A percentile compares a stretch with the other conserved stretches of the same genome.
phyloP scores from a whole-genome alignment of 2,113 vertebrate species.

The Drymodes brunneopygia region DNA sequence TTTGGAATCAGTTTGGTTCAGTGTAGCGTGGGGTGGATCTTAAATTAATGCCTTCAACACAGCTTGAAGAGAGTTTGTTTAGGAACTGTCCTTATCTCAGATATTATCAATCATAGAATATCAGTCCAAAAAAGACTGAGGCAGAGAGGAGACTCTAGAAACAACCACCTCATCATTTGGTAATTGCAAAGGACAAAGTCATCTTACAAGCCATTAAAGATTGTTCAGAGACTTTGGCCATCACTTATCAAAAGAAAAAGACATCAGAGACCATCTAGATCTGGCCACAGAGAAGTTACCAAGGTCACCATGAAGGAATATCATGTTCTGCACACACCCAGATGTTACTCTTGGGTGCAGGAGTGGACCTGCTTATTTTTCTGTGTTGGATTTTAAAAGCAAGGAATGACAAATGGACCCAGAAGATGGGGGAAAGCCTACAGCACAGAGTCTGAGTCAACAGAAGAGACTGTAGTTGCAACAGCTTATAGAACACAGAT shows the following conservation, averaged over 20 bases:
- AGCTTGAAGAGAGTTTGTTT: neutral
- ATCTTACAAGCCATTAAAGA: neutral
- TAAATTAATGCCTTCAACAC: neutral
- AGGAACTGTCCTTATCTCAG: neutral
- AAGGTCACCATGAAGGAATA: neutral
- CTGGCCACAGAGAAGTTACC: neutral
- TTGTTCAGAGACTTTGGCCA: neutral
- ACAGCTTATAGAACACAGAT: neutral
- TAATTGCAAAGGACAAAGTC: neutral
- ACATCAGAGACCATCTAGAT: neutral
- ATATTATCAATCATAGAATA: neutral
- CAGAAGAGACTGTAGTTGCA: neutral
- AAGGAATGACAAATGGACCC: neutral
- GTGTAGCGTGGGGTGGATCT: neutral
- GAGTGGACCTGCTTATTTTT: neutral
- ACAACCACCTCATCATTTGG: neutral
- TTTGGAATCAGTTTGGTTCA: neutral
- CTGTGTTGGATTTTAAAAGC: neutral
- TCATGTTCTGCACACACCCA: rapidly evolving
- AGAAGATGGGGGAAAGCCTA: neutral
- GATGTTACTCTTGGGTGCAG: neutral
- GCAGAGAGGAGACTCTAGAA: neutral
- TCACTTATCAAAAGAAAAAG: neutral
- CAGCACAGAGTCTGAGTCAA: neutral
- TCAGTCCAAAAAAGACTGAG: neutral